phyloP scores from a whole-genome alignment of 2,888 invertebrate species.

The Hybos culiciformis region DNA sequence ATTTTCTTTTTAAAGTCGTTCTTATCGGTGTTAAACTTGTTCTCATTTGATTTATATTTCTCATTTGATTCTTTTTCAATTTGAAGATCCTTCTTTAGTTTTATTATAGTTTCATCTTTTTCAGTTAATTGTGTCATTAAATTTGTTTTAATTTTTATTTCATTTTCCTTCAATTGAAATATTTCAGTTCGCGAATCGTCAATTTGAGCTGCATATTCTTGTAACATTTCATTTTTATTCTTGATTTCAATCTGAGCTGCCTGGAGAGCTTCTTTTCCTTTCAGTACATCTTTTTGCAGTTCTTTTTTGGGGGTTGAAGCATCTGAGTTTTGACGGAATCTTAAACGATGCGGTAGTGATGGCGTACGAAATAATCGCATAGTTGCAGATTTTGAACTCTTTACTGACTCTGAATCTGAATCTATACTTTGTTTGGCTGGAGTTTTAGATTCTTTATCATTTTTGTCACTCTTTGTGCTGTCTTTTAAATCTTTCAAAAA shows the following conservation, averaged over 20 bases:
- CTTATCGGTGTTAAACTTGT: constrained; percentile 20
- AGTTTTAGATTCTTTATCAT: constrained; percentile 19
- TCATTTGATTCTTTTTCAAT: constrained; percentile 21
- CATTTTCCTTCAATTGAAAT: constrained; percentile 29
- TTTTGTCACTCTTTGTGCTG: constrained; percentile 28
- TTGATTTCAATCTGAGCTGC: constrained; percentile 37
- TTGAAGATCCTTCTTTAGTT: constrained; percentile 24
- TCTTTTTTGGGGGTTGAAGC: constrained; percentile 31
- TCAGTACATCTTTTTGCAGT: constrained; percentile 33
- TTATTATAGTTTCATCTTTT: constrained; percentile 26
- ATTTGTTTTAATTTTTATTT: constrained; percentile 26
- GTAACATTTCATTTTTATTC: constrained; percentile 39
- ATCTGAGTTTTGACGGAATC: constrained; percentile 26
- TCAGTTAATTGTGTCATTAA: constrained; percentile 17
- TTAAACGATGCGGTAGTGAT: constrained; percentile 32
- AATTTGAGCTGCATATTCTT: constrained; percentile 38
- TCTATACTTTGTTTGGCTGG: constrained; percentile 6
- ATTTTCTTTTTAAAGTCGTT: constrained; percentile 20
- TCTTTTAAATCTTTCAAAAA: constrained; percentile 35
- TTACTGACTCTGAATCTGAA: constrained; percentile 13
- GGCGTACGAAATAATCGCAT: constrained; percentile 22
- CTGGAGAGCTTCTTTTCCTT: constrained; percentile 36
- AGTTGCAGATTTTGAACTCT: constrained; percentile 12
- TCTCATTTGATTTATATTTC: constrained; percentile 20
- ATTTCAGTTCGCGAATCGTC: constrained; percentile 39